Conservation (phyloP, 2,113 vertebrate species). For the Urocynchramus pylzowi region DNA sequence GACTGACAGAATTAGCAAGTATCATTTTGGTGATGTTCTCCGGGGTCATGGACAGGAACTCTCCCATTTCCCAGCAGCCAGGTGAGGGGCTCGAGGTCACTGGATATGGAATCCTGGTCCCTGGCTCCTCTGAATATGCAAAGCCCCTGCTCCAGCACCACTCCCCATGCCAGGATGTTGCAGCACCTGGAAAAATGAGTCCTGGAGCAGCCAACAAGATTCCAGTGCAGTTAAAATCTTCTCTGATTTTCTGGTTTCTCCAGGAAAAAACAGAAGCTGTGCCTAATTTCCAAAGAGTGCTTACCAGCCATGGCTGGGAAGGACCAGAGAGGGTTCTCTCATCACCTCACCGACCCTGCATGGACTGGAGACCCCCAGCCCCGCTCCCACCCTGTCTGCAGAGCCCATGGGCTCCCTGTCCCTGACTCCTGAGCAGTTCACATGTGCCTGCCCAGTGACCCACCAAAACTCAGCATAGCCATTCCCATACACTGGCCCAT, state of each 20-base stretch:
- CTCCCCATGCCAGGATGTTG: accelerated
- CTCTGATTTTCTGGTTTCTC: not conserved
- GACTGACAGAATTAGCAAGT: not conserved
- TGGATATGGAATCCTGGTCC: not conserved
- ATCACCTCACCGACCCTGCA: not conserved
- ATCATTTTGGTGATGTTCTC: not conserved
- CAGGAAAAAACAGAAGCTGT: not conserved
- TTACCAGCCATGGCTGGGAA: not conserved
- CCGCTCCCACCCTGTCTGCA: accelerated
- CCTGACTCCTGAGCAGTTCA: not conserved
- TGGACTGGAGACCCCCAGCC: not conserved
- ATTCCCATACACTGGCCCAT: not conserved
- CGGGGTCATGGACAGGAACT: not conserved
- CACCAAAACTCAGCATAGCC: not conserved
- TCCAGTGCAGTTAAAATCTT: not conserved
- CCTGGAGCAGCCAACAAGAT: not conserved
- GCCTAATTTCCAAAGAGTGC: not conserved
- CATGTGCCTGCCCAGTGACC: not conserved
- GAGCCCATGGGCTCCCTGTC: accelerated
- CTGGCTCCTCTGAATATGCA: not conserved
- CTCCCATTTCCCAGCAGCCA: not conserved
- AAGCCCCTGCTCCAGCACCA: not conserved
- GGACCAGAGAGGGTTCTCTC: not conserved
- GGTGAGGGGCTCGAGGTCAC: not conserved
- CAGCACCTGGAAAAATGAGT: not conserved